These are phyloP conservation scores for Cheilosia grossa DNA, from an alignment of 2,888 invertebrate species.

Conservation along the genomic window DNA sequence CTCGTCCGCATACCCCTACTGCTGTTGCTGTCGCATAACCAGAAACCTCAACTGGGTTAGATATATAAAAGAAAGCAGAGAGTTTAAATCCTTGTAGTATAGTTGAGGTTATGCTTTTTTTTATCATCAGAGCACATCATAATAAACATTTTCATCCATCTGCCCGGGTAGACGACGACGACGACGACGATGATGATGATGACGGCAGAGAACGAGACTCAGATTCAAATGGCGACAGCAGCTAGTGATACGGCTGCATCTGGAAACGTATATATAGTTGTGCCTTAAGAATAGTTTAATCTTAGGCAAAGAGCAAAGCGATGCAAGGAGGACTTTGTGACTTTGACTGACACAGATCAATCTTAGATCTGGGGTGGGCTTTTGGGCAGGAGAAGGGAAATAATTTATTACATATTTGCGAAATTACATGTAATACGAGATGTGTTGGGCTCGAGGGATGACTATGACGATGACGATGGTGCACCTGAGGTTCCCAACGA, in stretches of 20 bases:
- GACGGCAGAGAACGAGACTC: slow-evolving; percentile 52
- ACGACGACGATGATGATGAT: slow-evolving; percentile 9
- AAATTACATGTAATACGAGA: slow-evolving; percentile 62
- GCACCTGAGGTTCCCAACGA: slow-evolving; percentile 46
- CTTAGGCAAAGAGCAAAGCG: slow-evolving; percentile 48
- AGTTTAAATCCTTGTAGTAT: slow-evolving; percentile 27
- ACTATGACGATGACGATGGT: slow-evolving; percentile 28
- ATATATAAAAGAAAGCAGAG: slow-evolving; percentile 39
- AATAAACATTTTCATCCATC: slow-evolving; percentile 68
- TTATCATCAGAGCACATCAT: slow-evolving; percentile 71
- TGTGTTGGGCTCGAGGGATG: slow-evolving; percentile 27
- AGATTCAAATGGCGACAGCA: slow-evolving; percentile 66
- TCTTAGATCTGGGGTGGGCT: slow-evolving; percentile 6
- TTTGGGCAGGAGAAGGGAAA: slow-evolving; percentile 22
- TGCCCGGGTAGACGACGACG: slow-evolving; percentile 41
- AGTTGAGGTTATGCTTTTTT: slow-evolving; percentile 45
- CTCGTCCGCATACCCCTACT: slow-evolving; percentile 3
- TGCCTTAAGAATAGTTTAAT: slow-evolving; percentile 46
- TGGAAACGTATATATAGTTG: not conserved
- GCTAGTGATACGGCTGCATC: slow-evolving; percentile 16
- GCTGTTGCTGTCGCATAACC: slow-evolving; percentile 28
- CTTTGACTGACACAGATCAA: slow-evolving; percentile 74
- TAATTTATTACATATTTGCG: slow-evolving; percentile 68
- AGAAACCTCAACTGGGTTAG: slow-evolving; percentile 58
- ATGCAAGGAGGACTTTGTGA: slow-evolving; percentile 47